Percentiles rank a stretch among this genome's conserved stretches.
Conservation (phyloP, 2,888 invertebrate genomes). For the Salticus scenicus region DNA sequence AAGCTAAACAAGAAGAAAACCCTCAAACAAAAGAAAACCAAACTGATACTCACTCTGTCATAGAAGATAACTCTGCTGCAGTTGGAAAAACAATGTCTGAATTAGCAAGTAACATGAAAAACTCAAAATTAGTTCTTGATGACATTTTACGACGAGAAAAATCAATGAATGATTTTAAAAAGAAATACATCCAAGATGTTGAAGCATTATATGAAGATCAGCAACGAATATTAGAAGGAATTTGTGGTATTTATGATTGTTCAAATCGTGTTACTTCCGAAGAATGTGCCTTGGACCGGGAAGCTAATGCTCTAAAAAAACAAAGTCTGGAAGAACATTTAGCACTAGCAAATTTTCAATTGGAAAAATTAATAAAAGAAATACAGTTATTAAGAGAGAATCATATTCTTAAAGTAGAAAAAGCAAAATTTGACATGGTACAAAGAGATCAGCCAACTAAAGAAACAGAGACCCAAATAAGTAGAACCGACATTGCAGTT, state of each 20-base stretch:
- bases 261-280: background rate
- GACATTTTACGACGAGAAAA: slow-evolving; percentile 14
- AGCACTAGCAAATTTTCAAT: background rate
- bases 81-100: slow-evolving; percentile 21
- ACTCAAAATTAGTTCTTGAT: slow-evolving; percentile 26
- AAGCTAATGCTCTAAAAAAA: background rate
- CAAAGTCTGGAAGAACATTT: background rate
- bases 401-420: too few species aligned
- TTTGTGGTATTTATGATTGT: background rate
- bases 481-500: background rate
- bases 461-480: background rate
- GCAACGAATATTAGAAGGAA: background rate
- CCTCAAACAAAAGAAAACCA: too few species aligned
- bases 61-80: background rate
- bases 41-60: too few species aligned
- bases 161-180: slow-evolving; percentile 5
- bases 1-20: background rate
- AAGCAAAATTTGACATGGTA: background rate
- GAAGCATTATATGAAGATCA: slow-evolving; percentile 40
- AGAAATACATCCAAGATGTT: slow-evolving; percentile 7
- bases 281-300: too few species aligned
- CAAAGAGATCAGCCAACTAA: background rate
- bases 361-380: background rate
- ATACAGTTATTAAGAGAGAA: too few species aligned
- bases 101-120: slow-evolving; percentile 32